Percentiles rank a stretch among this genome's conserved stretches.
These are phyloP conservation scores for Tetramorium simillimum DNA, from an alignment of 1,140 invertebrate species.

Conservation along the genomic window DNA sequence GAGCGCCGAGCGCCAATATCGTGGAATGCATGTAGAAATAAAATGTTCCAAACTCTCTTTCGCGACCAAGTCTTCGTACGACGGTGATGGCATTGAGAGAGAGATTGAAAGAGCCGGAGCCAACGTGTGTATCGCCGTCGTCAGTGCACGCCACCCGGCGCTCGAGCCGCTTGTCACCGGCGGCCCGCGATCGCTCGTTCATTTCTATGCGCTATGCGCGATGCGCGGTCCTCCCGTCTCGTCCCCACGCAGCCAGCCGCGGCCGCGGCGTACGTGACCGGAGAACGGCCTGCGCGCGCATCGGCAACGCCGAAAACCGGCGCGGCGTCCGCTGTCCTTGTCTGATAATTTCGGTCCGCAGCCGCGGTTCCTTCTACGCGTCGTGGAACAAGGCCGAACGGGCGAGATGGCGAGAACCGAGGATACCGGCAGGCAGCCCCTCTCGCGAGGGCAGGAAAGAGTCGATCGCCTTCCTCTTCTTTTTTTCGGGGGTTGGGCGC, in stretches of 20 bases:
- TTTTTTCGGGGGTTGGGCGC: background rate
- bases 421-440: background rate
- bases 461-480: background rate
- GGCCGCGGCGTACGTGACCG: conserved; percentile 67
- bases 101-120: background rate
- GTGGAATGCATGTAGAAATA: background rate
- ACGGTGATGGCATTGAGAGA: background rate
- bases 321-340: conserved; percentile 54
- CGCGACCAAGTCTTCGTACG: background rate
- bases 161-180: background rate
- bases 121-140: background rate
- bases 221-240: background rate
- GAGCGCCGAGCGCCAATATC: no score
- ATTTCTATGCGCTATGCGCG: background rate
- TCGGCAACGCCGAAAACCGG: conserved; percentile 42
- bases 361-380: background rate
- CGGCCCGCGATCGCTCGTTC: background rate
- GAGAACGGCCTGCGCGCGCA: conserved; percentile 70
- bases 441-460: background rate
- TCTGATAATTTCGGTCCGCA: conserved; percentile 13
- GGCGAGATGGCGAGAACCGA: background rate
- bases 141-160: background rate
- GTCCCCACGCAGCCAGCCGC: background rate
- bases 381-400: conserved; percentile 9
- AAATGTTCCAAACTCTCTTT: background rate